Base-by-base conservation (phyloP, 2,113 vertebrate genomes). In the Gymnobelideus leadbeateri region DNA sequence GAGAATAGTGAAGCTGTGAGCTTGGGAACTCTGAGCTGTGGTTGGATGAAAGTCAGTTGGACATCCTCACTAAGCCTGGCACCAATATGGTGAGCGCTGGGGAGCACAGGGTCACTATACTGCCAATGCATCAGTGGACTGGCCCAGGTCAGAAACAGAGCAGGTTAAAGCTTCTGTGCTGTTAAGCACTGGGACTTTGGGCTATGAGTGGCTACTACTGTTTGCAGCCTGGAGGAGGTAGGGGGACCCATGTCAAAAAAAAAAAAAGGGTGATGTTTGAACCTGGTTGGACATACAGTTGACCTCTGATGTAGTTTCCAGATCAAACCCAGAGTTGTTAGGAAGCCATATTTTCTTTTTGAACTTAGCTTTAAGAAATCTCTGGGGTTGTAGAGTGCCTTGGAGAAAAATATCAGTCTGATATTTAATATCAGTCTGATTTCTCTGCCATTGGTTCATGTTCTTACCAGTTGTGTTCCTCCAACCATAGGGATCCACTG, bases 381-480 rank as follows among this genome's bases (percentile, higher is more conserved):
- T n/a, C 68, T 84, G 37, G 37, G 37, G n/a, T 43, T 43, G 68
- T 16, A 84, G 37, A n/a, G 6, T 77, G 0, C 16, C 14, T 7
- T 77, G 37, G 68, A 7, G 37, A 8, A 43, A 84, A 84, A n/a
- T 84, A n/a, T n/a, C n/a, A n/a, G 68, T 43, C 6, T 84, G n/a
- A 84, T 21, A 21, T 23, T 55, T 50, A 57, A 90, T 77, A 49
- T 12, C 26, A 50, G 37, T 77, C 28, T 57, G 3, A 50, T 55
- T 84, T 90, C 92, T 94, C 95, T 95, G 90, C 90, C 91, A 91
- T 91, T 51, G 26, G 8, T 8, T 61, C 31, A 68, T 14, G 55
- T 3, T 31, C 57, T 9, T 61, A 68, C 0, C 57, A 68, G 7
- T 68, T 68, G 12, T 37, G 31, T 68, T 37, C 14, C 61, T 28